These are phyloP conservation scores for Microhierax caerulescens DNA, from an alignment of 2,797 vertebrate species.

Conservation along the genomic window DNA sequence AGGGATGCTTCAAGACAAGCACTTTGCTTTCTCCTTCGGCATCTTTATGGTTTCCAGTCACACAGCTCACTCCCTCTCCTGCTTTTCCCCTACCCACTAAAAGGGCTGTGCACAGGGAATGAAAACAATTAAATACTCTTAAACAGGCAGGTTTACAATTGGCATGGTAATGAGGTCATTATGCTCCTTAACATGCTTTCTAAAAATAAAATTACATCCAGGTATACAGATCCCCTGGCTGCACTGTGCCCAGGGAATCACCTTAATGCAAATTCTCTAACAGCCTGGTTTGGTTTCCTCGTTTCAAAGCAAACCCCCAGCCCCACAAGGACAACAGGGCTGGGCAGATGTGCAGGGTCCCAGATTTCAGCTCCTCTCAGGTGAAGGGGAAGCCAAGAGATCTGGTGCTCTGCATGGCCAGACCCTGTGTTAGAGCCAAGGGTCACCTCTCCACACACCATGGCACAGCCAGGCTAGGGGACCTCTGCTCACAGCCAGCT, in stretches of 20 bases:
- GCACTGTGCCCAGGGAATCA: neutral
- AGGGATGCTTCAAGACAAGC: neutral
- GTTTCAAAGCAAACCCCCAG: neutral
- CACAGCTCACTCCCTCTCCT: neutral
- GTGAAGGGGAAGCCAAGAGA: neutral
- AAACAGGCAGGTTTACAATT: conserved; percentile 3
- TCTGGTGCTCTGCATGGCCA: neutral
- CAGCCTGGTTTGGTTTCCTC: neutral
- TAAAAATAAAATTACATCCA: conserved; percentile 49
- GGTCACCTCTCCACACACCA: neutral
- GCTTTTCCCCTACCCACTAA: neutral
- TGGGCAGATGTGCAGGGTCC: neutral
- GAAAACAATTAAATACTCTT: conserved; percentile 42
- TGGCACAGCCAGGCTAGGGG: neutral
- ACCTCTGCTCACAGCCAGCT: neutral
- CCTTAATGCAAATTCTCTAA: neutral
- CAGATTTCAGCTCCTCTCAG: neutral
- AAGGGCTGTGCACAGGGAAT: neutral
- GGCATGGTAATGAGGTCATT: conserved; percentile 26
- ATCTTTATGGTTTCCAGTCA: neutral
- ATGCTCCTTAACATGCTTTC: conserved; percentile 20
- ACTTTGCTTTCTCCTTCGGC: neutral
- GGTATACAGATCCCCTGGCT: neutral
- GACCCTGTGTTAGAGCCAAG: neutral
- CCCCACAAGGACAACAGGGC: neutral